Percentiles rank a stretch among this genome's conserved stretches.
These are phyloP conservation scores for Oceanites oceanicus DNA, from an alignment of 2,113 vertebrate genomes.

Conservation along the genomic window DNA sequence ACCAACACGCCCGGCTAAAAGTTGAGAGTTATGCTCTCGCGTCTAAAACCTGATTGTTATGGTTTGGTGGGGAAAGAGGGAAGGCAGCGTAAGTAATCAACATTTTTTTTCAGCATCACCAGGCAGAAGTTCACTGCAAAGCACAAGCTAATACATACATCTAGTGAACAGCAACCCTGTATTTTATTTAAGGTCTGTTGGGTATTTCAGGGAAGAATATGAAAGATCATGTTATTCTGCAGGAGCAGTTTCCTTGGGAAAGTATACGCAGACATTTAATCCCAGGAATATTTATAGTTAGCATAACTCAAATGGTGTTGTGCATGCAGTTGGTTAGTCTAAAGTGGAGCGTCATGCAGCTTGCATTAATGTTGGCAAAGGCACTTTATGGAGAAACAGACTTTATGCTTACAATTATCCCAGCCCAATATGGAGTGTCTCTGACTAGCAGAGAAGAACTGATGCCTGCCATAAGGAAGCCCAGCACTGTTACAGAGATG, in stretches of 20 bases:
- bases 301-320: conserved; percentile 22
- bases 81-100: background rate
- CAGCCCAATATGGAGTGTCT: conserved; percentile 97
- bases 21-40: background rate
- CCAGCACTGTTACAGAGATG: conserved; percentile 83
- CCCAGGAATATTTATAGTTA: conserved; percentile 50
- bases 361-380: conserved; percentile 65
- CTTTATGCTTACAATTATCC: conserved; percentile 93
- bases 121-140: background rate
- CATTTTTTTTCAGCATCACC: background rate
- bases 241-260: background rate
- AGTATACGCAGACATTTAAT: background rate
- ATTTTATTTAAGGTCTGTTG: conserved; percentile 31
- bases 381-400: conserved; percentile 55
- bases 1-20: background rate
- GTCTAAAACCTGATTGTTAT: background rate
- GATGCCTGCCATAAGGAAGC: conserved; percentile 89
- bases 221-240: background rate
- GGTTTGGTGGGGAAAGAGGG: background rate
- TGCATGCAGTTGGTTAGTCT: conserved; percentile 75
- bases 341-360: conserved; percentile 62
- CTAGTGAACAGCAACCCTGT: background rate
- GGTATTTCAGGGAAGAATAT: background rate
- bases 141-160: background rate
- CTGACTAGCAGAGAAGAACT: conserved; percentile 90